These are phyloP conservation scores for Rhingia rostrata DNA, from an alignment of 2,888 invertebrate species.

Conservation along the genomic window DNA sequence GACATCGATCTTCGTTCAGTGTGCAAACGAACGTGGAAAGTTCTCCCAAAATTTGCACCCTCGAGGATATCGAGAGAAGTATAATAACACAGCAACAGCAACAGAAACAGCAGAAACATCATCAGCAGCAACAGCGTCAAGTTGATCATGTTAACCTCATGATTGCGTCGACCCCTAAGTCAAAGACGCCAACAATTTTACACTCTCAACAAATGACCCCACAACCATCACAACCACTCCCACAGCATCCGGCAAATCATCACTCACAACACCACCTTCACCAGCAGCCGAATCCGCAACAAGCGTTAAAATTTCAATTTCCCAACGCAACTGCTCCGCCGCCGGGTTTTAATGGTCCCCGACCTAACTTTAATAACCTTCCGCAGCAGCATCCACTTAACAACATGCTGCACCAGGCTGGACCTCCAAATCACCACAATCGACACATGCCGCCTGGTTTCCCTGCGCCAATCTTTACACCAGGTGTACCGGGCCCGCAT, in stretches of 20 bases:
- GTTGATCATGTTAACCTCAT: slow-evolving; percentile 60
- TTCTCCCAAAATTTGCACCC: slow-evolving; percentile 81
- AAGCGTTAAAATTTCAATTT: slow-evolving; percentile 51
- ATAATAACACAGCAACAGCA: slow-evolving; percentile 81
- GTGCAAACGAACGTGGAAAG: slow-evolving; percentile 72
- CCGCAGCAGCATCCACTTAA: slow-evolving; percentile 75
- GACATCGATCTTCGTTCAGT: slow-evolving; percentile 75
- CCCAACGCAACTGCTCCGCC: slow-evolving; percentile 60
- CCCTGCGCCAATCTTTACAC: slow-evolving; percentile 77
- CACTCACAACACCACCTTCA: slow-evolving; percentile 73
- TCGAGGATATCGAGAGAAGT: slow-evolving; percentile 82
- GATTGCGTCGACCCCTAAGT: slow-evolving; percentile 75
- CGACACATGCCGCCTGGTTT: slow-evolving; percentile 80
- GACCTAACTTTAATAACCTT: slow-evolving; percentile 70
- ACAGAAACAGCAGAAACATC: slow-evolving; percentile 77
- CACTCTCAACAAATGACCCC: slow-evolving; percentile 73
- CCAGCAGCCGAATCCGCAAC: slow-evolving; percentile 61
- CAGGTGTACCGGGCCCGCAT: slow-evolving; percentile 78
- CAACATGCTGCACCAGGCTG: slow-evolving; percentile 77
- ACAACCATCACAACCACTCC: slow-evolving; percentile 75
- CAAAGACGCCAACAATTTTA: slow-evolving; percentile 74
- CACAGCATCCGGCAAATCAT: slow-evolving; percentile 76
- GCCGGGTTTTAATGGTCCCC: slow-evolving; percentile 68
- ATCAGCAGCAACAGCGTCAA: slow-evolving; percentile 75
- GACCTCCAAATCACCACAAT: slow-evolving; percentile 75